A percentile compares a stretch with the other conserved stretches of the same genome.
These are phyloP conservation scores for Aselliscus stoliczkanus DNA, from an alignment of 2,797 vertebrate species.

Conservation along the genomic window DNA sequence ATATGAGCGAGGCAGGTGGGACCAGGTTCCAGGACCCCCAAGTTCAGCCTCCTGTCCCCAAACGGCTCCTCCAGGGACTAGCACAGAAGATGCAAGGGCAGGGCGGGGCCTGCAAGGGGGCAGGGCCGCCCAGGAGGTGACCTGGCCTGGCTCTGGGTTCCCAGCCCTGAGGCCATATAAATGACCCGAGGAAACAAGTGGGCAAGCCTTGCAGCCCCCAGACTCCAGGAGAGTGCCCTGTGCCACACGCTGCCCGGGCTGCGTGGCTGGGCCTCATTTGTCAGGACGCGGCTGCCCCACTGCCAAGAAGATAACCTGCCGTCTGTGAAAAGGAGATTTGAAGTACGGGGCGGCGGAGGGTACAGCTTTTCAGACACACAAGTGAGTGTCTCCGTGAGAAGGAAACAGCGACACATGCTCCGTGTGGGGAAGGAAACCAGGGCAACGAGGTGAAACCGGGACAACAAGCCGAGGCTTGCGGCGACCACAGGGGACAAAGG, in stretches of 20 bases:
- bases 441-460: no score
- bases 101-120: background rate
- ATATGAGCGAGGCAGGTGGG: background rate
- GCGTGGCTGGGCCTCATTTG: rapidly evolving
- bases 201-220: background rate
- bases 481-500: no score
- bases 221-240: background rate
- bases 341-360: background rate
- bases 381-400: background rate
- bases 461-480: no score
- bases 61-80: background rate
- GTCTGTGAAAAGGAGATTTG: background rate
- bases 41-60: background rate
- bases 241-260: background rate
- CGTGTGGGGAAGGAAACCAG: background rate
- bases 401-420: background rate
- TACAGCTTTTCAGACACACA: background rate
- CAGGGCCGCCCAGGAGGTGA: background rate
- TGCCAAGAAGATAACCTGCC: background rate
- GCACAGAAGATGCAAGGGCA: background rate
- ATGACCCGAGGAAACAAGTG: background rate
- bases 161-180: background rate
- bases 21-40: background rate
- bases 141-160: background rate
- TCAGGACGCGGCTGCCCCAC: no score